Evolutionary conservation across 2,797 vertebrate species (phyloP).

Genomic region (Odontamblyopus rebecca): DNA sequence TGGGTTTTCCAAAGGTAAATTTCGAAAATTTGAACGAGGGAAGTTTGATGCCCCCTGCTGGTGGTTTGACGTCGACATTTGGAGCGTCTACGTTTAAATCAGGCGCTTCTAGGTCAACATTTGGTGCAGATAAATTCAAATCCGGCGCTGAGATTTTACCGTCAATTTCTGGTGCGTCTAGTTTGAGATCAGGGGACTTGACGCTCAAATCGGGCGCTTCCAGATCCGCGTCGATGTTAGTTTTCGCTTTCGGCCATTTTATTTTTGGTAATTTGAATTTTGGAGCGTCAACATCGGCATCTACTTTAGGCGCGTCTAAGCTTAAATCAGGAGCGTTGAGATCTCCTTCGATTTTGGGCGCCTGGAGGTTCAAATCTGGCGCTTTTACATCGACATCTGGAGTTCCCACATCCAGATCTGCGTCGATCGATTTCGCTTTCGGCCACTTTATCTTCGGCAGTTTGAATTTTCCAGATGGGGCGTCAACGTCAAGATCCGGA

Average conservation of each 20-base stretch:
- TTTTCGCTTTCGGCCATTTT: background rate
- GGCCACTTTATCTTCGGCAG: background rate
- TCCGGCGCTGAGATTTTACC: slow-evolving; percentile 8
- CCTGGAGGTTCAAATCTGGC: background rate
- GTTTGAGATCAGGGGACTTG: background rate
- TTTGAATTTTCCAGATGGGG: background rate
- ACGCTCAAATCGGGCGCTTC: background rate
- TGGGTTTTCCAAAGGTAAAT: slow-evolving; percentile 16
- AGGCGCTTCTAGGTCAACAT: slow-evolving; percentile 35
- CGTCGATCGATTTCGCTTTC: background rate
- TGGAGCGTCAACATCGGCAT: background rate
- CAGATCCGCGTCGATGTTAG: background rate
- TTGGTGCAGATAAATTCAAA: slow-evolving; percentile 41
- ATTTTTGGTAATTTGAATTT: background rate
- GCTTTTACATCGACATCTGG: background rate
- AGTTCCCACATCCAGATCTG: slow-evolving; percentile 15
- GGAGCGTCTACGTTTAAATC: slow-evolving; percentile 28
- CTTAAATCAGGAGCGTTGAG: background rate
- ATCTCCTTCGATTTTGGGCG: background rate
- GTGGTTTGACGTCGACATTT: slow-evolving; percentile 19
- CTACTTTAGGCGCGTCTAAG: background rate
- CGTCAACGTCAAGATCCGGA: background rate
- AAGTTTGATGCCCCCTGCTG: slow-evolving; percentile 32
- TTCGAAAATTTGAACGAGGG: slow-evolving; percentile 29
- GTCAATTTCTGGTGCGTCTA: slow-evolving; percentile 34